Conservation (phyloP, 2,113 vertebrate genomes). For the Anthoscopus minutus region DNA sequence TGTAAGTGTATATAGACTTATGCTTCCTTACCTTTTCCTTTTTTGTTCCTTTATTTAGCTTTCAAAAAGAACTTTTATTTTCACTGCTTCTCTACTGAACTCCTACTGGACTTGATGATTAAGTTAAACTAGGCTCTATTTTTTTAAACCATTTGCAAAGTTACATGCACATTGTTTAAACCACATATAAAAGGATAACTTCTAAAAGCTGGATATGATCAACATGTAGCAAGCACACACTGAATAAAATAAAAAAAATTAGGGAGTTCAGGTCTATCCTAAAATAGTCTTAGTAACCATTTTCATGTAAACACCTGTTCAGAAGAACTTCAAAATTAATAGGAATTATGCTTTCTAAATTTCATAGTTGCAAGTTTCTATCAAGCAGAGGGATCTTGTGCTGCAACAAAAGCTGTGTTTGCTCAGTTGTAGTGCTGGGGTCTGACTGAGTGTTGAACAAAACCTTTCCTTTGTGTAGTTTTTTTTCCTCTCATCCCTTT, state of each 20-base stretch:
- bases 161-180: background rate
- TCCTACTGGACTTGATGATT: background rate
- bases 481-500: background rate
- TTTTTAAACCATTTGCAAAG: background rate
- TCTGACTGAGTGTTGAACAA: background rate
- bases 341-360: background rate
- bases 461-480: background rate
- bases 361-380: background rate
- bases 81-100: background rate
- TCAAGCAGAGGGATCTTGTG: background rate
- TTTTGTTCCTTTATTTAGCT: background rate
- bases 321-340: background rate
- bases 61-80: background rate
- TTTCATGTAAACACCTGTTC: background rate
- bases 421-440: rapidly evolving
- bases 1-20: background rate
- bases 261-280: background rate
- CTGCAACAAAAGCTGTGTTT: background rate
- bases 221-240: background rate
- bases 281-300: background rate
- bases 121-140: background rate
- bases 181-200: background rate
- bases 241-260: background rate
- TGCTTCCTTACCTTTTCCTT: background rate
- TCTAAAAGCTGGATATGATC: background rate